Evolutionary conservation across 2,888 invertebrate species (phyloP).

Genomic region (Eurois occulta): DNA sequence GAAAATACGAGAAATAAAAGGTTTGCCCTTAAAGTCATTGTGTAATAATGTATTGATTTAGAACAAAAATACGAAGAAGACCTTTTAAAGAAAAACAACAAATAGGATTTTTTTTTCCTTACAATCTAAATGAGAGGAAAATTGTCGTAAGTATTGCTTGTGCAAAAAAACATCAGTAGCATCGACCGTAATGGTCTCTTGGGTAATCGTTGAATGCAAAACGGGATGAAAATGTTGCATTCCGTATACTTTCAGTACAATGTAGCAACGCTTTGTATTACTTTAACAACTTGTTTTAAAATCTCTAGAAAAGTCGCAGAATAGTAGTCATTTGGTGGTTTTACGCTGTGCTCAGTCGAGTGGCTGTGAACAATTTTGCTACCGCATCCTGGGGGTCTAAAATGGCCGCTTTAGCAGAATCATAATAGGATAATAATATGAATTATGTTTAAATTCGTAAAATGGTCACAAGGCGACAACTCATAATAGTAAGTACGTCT

Average conservation of each 20-base stretch:
- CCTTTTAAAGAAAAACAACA: neutral
- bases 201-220: neutral
- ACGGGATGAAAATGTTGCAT: neutral
- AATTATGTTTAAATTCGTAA: no score
- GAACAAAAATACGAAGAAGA: conserved; percentile 4
- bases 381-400: no score
- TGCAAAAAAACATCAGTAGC: neutral
- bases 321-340: no score
- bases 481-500: no score
- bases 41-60: no score
- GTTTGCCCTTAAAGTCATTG: neutral
- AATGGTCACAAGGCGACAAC: no score
- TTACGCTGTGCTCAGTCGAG: no score
- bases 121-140: neutral
- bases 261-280: neutral
- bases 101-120: neutral
- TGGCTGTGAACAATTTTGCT: no score
- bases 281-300: no score
- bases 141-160: neutral
- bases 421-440: no score
- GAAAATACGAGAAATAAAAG: neutral
- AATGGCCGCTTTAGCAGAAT: no score
- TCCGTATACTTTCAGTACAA: neutral
- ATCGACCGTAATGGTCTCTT: neutral
- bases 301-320: no score